phyloP scores from a whole-genome alignment of 2,113 vertebrate genomes.

The Cromileptes altivelis region DNA sequence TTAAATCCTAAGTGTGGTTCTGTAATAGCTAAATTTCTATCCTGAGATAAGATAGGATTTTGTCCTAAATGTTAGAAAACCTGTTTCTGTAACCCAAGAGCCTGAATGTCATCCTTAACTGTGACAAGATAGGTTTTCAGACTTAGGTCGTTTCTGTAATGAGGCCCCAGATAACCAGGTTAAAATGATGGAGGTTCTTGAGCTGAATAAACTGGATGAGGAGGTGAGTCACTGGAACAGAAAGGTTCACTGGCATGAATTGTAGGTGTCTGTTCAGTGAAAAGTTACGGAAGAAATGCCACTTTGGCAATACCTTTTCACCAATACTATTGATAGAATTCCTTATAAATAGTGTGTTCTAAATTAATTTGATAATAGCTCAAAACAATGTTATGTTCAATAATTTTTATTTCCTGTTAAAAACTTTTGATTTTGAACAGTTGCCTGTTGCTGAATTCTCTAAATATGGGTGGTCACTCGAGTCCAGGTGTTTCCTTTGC shows the following conservation, averaged over 20 bases:
- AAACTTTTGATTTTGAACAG: not conserved
- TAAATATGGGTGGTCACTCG: not conserved
- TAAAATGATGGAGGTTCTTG: conserved; percentile 7
- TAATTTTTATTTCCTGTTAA: not conserved
- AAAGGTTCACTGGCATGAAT: conserved; percentile 9
- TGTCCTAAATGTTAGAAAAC: too few species aligned
- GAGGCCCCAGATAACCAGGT: conserved; percentile 13
- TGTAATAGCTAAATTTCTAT: too few species aligned
- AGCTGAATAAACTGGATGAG: not conserved
- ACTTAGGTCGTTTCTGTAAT: too few species aligned
- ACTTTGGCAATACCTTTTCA: not conserved
- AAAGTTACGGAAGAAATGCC: not conserved
- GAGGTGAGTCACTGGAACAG: conserved; percentile 9
- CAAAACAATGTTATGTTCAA: not conserved
- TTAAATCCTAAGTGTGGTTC: too few species aligned
- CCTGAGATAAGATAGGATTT: too few species aligned
- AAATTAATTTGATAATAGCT: not conserved
- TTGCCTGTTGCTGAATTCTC: not conserved
- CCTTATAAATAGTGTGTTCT: not conserved
- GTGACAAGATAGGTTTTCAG: too few species aligned
- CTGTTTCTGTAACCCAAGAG: too few species aligned
- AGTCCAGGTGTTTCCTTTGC: not conserved
- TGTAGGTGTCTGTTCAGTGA: not conserved
- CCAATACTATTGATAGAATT: not conserved
- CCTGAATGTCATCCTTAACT: too few species aligned